These are phyloP conservation scores for Rafetus swinhoei DNA, from an alignment of 2,113 vertebrate species.

Conservation along the genomic window DNA sequence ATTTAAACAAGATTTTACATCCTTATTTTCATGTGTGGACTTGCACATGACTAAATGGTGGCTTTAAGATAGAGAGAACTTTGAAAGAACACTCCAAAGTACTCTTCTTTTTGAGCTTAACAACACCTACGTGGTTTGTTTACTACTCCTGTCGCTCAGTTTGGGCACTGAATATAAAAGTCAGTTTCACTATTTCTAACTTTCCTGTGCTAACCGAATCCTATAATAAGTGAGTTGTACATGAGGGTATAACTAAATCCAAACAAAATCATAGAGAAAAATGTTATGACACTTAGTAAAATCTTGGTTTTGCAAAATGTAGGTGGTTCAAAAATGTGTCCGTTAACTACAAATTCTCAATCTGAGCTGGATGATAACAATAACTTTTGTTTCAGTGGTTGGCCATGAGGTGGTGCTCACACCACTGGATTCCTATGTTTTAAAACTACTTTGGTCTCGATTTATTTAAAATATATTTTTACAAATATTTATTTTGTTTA, in stretches of 20 bases:
- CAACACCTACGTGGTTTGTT: background rate
- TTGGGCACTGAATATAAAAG: background rate
- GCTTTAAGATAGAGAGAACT: background rate
- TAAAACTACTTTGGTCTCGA: background rate
- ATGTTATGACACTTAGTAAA: background rate
- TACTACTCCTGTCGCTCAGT: background rate
- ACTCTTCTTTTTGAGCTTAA: background rate
- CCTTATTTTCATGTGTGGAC: background rate
- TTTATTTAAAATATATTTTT: background rate
- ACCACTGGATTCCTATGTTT: background rate
- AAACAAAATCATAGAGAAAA: background rate
- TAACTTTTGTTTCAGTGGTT: background rate
- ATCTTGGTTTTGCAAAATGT: background rate
- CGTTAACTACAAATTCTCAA: background rate
- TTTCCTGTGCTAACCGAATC: fast-evolving
- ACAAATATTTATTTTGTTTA: constrained; percentile 60
- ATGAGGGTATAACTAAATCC: background rate
- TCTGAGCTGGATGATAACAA: fast-evolving
- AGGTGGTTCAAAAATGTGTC: background rate
- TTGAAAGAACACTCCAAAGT: background rate
- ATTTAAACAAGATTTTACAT: too few species aligned
- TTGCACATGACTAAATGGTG: background rate
- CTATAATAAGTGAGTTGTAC: background rate
- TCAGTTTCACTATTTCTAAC: background rate
- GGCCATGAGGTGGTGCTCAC: constrained; percentile 62